phyloP scores from a whole-genome alignment of 2,888 invertebrate species.

The Pinctada fucata region DNA sequence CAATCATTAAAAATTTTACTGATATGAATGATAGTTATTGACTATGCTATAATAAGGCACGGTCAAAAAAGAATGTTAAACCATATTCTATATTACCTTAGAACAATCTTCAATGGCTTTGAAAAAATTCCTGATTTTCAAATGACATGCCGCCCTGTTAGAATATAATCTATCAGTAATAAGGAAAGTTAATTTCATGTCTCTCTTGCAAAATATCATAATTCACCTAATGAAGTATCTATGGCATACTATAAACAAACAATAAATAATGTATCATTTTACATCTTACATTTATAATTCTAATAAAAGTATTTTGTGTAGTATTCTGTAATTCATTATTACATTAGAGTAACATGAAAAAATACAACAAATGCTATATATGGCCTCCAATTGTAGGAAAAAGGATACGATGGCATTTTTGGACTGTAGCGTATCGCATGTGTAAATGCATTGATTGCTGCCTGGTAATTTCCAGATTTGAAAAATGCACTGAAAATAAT shows the following conservation, averaged over 20 bases:
- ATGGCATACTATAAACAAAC: no score
- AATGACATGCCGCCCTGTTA: constrained; percentile 88
- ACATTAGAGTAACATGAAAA: no score
- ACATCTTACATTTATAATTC: no score
- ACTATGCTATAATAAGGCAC: no score
- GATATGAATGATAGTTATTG: no score
- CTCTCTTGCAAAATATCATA: not conserved
- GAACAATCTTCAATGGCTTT: constrained; percentile 83
- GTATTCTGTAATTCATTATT: no score
- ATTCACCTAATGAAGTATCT: no score
- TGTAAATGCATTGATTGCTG: constrained; percentile 88
- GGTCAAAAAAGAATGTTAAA: no score
- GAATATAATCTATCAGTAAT: constrained; percentile 80
- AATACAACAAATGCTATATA: no score
- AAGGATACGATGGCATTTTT: constrained; percentile 82
- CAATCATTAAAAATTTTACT: no score
- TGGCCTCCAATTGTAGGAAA: not conserved
- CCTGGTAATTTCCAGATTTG: constrained; percentile 85
- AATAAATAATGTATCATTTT: no score
- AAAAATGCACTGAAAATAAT: constrained; percentile 82
- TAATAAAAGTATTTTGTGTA: no score
- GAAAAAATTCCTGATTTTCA: constrained; percentile 85
- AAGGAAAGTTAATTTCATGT: not conserved
- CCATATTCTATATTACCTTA: constrained; percentile 75
- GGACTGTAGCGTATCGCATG: constrained; percentile 87